Evolutionary conservation across 2,888 invertebrate genomes (phyloP), one percentile per base, ranked within the genome.

Genomic region (Macrosoma leucophasiata): DNA sequence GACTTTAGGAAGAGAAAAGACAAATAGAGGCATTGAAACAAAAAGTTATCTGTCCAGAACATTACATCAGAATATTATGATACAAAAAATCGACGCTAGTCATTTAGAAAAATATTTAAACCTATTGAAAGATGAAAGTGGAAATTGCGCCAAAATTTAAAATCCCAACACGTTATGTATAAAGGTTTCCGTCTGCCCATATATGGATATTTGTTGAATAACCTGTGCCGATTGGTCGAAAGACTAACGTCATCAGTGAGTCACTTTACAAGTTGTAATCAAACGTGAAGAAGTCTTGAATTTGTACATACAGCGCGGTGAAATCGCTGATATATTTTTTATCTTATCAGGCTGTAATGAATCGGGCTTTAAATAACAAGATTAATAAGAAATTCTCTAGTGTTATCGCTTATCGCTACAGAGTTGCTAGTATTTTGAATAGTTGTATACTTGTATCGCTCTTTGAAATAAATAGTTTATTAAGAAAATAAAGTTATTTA

Each of bases 181-280:
- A 52, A 46, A 56, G 62, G 59, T 71, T 73, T 79, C 77, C 76
- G 76, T 66, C 85, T 76, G 72, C 70, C 88, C 88, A 72, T 88
- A 86, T 85, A 88, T 79, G 88, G 88, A 82, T 87, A 88, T 88
- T 84, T 85, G 75, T 70, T 71, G 63, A 78, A 84, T 78, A 72
- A 81, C 66, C 68, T 62, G 62, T 62, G 65, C 64, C 81, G 76
- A 88, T 88, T 88, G 88, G 88, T 59, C 63, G 64, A 68, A 60
- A 49, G 27, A 22, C 44, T 55, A 53, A 62, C 71, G 65, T 74
- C 71, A 71, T 61, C 55, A 59, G 58, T 77, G 81, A 81, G 55
- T 79, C 81, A 81, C 62, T 65, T 57, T 60, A 58, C 44, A 48
- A 57, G 58, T 58, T 55, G 60, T 49, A 54, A 57, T 58, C 55